Base-by-base conservation (phyloP, 2,113 vertebrate species). In the Sinocyclocheilus anophthalmus region DNA sequence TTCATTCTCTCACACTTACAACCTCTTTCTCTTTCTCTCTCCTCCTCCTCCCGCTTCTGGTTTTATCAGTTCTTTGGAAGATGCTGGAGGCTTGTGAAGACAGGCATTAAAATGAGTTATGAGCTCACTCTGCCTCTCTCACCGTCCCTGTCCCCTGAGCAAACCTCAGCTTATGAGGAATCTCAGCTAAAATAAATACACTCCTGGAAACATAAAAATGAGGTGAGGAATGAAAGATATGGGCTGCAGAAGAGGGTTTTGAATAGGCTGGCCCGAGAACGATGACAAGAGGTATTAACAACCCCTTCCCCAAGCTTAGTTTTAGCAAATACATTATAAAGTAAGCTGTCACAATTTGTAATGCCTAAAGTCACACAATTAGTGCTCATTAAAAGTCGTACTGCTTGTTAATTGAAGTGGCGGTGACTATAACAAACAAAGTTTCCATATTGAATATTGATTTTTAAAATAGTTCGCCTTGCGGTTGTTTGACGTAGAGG, bases 141-240 rank as follows among this genome's bases (percentile, higher is more conserved):
- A 80, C 67, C 65, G 63, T 84, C 61, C 65, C 73, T 75, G 79
- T 90, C 88, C 90, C 89, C 78, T 67, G 90, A 90, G 90, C 88
- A 86, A 76, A 79, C 85, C 86, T 90, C 82, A 84, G 77, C 88
- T 91, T 90, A 82, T 85, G 76, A 85, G 83, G 87, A 91, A 86
- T 86, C 87, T 67, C 81, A 77, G 77, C 90, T 89, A 83, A 92
- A 89, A 90, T 92, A 89, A 90, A 89, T 88, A 89, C 73, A 85
- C 88, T 88, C 88, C 87, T 84, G 83, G 81, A 88, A 88, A 86
- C 84, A 87, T 79, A 80, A 87, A 90, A 83, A 86, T 53, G 86
- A 75, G 75, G 14, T 53, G 83, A 48, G 65, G 75, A 69, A 80
- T 50, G 69, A 76, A 81, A 72, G 84, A 63, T 33, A 26, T 33